Conservation (phyloP, 2,113 vertebrate species). For the Meleagris gallopavo region DNA sequence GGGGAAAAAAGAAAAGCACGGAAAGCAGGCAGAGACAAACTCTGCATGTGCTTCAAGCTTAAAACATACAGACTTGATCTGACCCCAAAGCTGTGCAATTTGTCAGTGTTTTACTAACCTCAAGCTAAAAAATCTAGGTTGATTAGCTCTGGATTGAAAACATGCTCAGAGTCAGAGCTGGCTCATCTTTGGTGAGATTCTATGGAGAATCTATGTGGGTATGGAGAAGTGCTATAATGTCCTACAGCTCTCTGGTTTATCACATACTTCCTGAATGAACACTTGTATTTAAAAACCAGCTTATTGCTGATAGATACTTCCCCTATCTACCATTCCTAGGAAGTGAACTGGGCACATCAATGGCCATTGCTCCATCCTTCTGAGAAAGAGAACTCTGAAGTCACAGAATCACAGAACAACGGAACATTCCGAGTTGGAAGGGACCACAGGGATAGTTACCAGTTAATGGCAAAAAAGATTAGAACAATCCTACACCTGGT, state of each 20-base stretch:
- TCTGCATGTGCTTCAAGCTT: neutral
- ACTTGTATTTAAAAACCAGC: neutral
- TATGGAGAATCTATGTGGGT: neutral
- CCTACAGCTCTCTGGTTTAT: neutral
- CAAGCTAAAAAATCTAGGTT: neutral
- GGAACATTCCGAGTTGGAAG: too few species aligned
- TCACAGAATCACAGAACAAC: too few species aligned
- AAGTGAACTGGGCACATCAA: neutral
- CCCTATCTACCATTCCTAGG: neutral
- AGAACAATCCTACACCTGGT: neutral
- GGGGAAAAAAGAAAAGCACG: neutral
- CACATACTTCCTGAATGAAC: neutral
- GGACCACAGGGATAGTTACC: too few species aligned
- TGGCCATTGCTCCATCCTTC: neutral
- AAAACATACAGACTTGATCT: neutral
- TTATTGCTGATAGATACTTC: too few species aligned
- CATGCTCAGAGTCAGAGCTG: neutral
- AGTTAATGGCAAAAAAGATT: neutral
- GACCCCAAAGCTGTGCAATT: neutral
- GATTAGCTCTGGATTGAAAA: neutral
- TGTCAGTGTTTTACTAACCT: neutral
- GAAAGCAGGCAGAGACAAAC: neutral
- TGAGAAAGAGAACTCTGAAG: neutral
- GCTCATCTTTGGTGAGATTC: neutral
- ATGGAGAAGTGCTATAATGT: neutral